Evolutionary conservation across 1,140 invertebrate species (phyloP), one percentile per base, ranked within the genome.

Genomic region (Papilio machaon): DNA sequence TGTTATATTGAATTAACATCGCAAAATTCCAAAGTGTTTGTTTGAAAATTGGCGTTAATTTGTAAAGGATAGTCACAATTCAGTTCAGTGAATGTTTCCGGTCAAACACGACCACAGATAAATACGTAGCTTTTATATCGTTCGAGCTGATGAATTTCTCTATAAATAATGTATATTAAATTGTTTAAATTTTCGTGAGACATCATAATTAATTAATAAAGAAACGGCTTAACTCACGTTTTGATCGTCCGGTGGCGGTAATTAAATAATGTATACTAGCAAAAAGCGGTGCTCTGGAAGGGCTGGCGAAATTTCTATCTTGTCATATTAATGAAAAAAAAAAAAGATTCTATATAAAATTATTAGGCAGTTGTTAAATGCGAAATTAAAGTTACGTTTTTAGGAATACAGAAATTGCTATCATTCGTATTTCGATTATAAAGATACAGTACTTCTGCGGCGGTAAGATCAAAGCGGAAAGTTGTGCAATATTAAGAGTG

Each of bases 11-110:
- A n/a, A 75, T 30, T 43, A 75, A n/a, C 11, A 43, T 74, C 73
- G 38, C n/a, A 8, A 10, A 47, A 19, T 47, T 15, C 43, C 30
- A 43, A 17, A 23, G 75, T 58, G 43, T 75, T 77, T 54, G 49
- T 77, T 77, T 77, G 49, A 58, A 77, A 49, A 54, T 77, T 77
- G 52, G 5, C 9, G 75, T 77, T 77, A 77, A 77, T 77, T 77
- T 58, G 49, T 77, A 54, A 76, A 76, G 17, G 74, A 52, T 52
- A 38, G 52, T 49, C 49, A 17, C 49, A 58, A 54, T 77, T 58
- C 35, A 77, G 52, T 58, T 35, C 19, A 77, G 47, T 38, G 19
- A 49, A 77, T 19, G 49, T 47, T 75, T 75, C 47, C 74, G 47
- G 74, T 75, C 46, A 75, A 52, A 49, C 43, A 9, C 60, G 19